These are phyloP conservation scores for Otis tarda DNA, from an alignment of 2,113 vertebrate species.

Conservation along the genomic window DNA sequence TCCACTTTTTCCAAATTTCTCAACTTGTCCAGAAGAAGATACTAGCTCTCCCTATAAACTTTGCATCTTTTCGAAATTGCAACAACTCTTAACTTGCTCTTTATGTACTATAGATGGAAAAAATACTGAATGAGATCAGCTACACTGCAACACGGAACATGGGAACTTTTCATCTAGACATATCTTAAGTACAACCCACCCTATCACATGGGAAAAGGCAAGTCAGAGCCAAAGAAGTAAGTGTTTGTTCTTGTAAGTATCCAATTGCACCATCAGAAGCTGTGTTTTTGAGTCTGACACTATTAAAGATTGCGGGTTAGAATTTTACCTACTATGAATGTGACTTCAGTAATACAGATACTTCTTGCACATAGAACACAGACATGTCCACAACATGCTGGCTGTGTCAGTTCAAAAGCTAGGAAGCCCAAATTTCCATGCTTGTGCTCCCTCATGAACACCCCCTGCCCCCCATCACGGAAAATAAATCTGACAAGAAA, in stretches of 20 bases:
- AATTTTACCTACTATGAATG: background rate
- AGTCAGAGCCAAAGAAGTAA: constrained; percentile 45
- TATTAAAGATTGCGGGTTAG: background rate
- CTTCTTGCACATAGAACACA: background rate
- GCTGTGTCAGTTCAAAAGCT: background rate
- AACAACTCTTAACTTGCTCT: background rate
- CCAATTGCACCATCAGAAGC: constrained; percentile 15
- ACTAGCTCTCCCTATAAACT: background rate
- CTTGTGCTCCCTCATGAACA: background rate
- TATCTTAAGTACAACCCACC: constrained; percentile 56
- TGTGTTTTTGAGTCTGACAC: background rate
- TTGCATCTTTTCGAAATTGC: background rate
- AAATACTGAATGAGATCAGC: constrained; percentile 47
- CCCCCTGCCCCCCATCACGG: background rate
- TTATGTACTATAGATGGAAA: background rate
- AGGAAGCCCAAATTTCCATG: background rate
- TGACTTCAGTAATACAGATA: background rate
- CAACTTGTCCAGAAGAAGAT: background rate
- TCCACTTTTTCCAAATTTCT: background rate
- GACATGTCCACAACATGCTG: background rate
- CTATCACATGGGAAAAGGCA: constrained; percentile 51
- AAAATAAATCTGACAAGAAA: constrained; percentile 1
- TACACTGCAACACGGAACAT: constrained; percentile 18
- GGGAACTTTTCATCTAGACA: constrained; percentile 28
- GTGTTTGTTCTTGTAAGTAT: constrained; percentile 43